Evolutionary conservation across 2,113 vertebrate species (phyloP), one percentile per base, ranked within the genome.

Genomic region (Varanus komodoensis): DNA sequence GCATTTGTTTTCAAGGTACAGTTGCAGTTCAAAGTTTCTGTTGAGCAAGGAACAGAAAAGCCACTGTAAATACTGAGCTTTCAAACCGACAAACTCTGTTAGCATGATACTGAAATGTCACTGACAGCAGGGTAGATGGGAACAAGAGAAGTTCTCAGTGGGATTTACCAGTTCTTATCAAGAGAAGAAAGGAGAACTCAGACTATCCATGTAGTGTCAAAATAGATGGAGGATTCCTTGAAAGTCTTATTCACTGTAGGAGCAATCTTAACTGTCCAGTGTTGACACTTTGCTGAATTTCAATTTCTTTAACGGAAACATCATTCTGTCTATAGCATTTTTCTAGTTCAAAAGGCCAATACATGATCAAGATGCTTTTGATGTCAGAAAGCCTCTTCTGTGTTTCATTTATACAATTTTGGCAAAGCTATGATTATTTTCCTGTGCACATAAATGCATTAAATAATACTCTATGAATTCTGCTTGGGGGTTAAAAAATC

Each of bases 91-190:
- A 84, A n/a, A 82, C 14, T 8, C 38, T 54, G 32, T 61, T 68
- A 86, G 86, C 17, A 48, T 69, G 61, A 84, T 87, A 52, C 44
- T 1, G 17, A 91, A 91, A 50, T 84, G 48, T 84, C 61, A 84
- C 34, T 84, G 81, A 50, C 73, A 84, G 17, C 75, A 87, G 27
- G 52, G n/a, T 84, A 2, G 27, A 15, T 74, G 17, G 44, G 50
- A 78, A 73, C 52, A 81, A 71, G 17, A 89, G 15, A 23, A 34
- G 8, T 84, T 91, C 75, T 21, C 48, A 91, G 17, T 77, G 74
- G 92, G 82, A 84, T 82, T 90, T 73, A 86, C 64, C 0, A 90
- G 54, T 84, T 78, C 44, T 38, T 91, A 32, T 21, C 80, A 93
- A 89, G 68, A 23, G 32, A 89, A 54, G 75, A 86, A 75, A 89